Percentiles rank a stretch among this genome's conserved stretches.
Evolutionary conservation across 2,113 vertebrate genomes (phyloP).

Genomic region (Orycteropus afer): DNA sequence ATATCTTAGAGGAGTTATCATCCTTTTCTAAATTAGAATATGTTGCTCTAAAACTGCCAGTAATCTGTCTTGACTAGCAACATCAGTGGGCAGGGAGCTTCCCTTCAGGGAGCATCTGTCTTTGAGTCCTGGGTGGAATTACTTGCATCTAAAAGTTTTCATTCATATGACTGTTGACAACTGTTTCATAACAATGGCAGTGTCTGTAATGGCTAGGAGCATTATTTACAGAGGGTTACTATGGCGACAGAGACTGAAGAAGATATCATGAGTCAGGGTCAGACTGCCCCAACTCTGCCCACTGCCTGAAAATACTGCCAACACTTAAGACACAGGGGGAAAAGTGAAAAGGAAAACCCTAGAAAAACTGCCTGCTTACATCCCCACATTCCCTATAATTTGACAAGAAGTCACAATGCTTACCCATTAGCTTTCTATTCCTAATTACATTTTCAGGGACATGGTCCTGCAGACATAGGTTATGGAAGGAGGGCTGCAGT

Average conservation of each 20-base stretch:
- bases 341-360: not conserved
- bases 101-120: not conserved
- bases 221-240: not conserved
- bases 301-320: not conserved
- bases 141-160: not conserved
- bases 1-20: not conserved
- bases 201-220: not conserved
- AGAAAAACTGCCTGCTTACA: not conserved
- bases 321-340: not conserved
- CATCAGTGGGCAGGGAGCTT: too few relatives aligned
- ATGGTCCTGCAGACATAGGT: not conserved
- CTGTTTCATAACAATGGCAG: not conserved
- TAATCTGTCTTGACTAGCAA: not conserved
- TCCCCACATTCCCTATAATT: not conserved
- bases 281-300: not conserved
- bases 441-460: not conserved
- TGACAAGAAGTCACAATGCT: not conserved
- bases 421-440: fast-evolving
- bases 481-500: fast-evolving
- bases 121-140: not conserved
- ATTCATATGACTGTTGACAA: not conserved
- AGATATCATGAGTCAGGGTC: not conserved
- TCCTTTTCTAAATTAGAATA: not conserved
- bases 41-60: not conserved
- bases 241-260: not conserved